Percentiles rank a stretch among this genome's conserved stretches.
These are phyloP conservation scores for Drosophila cracens DNA, from an alignment of 2,888 invertebrate species.

Conservation along the genomic window DNA sequence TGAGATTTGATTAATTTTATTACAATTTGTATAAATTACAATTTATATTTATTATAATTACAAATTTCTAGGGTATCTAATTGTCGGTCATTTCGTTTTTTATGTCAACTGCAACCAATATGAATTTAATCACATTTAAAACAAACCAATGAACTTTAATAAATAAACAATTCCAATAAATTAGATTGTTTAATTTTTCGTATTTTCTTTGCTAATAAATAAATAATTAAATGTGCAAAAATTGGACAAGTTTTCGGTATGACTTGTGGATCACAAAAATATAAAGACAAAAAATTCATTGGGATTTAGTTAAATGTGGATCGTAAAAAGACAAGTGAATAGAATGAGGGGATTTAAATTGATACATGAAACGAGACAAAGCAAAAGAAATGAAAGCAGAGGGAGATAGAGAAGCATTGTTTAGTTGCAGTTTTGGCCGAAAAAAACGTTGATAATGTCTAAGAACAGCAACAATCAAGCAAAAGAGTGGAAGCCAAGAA, in stretches of 20 bases:
- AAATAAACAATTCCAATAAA: slow-evolving; percentile 7
- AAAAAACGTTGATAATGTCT: slow-evolving; percentile 23
- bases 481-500: slow-evolving; percentile 36
- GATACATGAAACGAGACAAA: not conserved
- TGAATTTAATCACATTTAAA: not conserved
- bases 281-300: not conserved
- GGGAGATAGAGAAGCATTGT: not conserved
- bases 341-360: not conserved
- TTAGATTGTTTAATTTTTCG: not conserved
- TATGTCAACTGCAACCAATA: not conserved
- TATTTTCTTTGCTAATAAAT: not conserved
- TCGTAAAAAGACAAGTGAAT: not conserved
- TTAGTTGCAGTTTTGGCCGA: slow-evolving; percentile 19
- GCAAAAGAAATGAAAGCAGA: not conserved
- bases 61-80: not conserved
- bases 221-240: not conserved
- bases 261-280: not conserved
- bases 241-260: not conserved
- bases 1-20: not conserved
- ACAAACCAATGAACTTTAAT: not conserved
- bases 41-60: not conserved
- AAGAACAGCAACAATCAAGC: slow-evolving; percentile 16
- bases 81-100: no score
- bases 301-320: not conserved
- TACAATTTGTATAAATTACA: not conserved